Conservation (phyloP, 2,113 vertebrate species). For the Cricetomys ansorgei region DNA sequence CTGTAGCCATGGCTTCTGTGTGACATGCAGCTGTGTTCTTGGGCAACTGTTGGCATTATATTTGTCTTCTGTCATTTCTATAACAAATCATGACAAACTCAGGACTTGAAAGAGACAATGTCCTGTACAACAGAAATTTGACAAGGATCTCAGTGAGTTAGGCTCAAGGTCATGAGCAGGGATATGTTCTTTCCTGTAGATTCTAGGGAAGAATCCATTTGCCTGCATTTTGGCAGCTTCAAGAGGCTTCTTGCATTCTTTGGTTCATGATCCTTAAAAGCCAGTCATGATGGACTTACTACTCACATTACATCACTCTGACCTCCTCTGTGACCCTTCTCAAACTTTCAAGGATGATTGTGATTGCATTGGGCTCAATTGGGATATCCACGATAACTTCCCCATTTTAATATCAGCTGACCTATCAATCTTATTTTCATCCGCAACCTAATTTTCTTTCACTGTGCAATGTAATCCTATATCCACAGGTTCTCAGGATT, state of each 20-base stretch:
- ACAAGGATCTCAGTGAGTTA: neutral
- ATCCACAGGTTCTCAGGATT: neutral
- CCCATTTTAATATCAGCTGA: neutral
- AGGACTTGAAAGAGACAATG: neutral
- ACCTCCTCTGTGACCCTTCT: neutral
- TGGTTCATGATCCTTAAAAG: neutral
- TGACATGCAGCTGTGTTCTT: neutral
- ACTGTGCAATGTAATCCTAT: neutral
- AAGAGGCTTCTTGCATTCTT: neutral
- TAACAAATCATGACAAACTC: neutral
- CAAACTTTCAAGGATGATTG: neutral
- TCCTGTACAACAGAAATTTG: slow-evolving; percentile 20
- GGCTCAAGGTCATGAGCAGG: neutral
- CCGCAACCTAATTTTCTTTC: neutral
- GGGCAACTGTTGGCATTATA: neutral
- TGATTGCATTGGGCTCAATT: neutral
- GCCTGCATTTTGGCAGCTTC: neutral
- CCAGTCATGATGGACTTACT: neutral
- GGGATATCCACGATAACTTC: neutral
- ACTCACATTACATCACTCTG: neutral
- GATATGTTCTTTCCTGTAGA: neutral
- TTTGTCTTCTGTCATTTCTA: neutral
- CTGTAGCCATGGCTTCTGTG: neutral
- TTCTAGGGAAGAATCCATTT: neutral
- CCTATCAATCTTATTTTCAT: slow-evolving; percentile 13